These are phyloP conservation scores for Cervus canadensis DNA, from an alignment of 2,113 vertebrate species.

Conservation along the genomic window DNA sequence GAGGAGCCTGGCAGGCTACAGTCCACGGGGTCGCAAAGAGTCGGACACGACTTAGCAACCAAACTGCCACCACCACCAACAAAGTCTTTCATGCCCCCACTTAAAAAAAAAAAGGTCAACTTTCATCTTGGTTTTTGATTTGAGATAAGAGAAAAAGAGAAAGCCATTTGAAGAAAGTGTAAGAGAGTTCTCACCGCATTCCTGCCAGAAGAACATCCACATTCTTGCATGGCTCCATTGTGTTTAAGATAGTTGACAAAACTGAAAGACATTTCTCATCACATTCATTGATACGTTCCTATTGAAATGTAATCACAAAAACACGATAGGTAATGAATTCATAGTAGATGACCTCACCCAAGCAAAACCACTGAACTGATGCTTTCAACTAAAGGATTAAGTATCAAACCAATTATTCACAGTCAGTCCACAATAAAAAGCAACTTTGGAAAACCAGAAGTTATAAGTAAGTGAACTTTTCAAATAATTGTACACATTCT, in stretches of 20 bases:
- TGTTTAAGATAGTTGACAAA: constrained; percentile 81
- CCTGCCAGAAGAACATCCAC: constrained; percentile 84
- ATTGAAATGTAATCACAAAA: constrained; percentile 68
- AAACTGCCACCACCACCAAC: not conserved
- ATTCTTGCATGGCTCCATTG: constrained; percentile 84
- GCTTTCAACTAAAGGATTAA: not conserved
- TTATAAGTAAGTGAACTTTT: not conserved
- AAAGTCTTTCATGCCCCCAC: not conserved
- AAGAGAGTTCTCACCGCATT: constrained; percentile 82
- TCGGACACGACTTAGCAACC: not conserved
- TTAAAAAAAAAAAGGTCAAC: not conserved
- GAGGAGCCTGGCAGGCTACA: not conserved
- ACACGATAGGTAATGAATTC: not conserved
- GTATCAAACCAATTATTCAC: not conserved
- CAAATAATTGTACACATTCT: not conserved
- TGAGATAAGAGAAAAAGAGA: not conserved
- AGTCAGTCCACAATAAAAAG: not conserved
- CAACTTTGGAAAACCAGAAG: not conserved
- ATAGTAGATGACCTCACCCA: not conserved
- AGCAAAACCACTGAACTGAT: not conserved
- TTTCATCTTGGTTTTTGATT: not conserved
- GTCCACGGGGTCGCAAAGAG: not conserved
- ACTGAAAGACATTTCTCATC: constrained; percentile 87
- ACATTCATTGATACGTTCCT: constrained; percentile 91
- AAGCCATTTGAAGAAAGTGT: not conserved